These are phyloP conservation scores for Hybos culiciformis DNA, from an alignment of 2,888 invertebrate genomes.

Conservation along the genomic window DNA sequence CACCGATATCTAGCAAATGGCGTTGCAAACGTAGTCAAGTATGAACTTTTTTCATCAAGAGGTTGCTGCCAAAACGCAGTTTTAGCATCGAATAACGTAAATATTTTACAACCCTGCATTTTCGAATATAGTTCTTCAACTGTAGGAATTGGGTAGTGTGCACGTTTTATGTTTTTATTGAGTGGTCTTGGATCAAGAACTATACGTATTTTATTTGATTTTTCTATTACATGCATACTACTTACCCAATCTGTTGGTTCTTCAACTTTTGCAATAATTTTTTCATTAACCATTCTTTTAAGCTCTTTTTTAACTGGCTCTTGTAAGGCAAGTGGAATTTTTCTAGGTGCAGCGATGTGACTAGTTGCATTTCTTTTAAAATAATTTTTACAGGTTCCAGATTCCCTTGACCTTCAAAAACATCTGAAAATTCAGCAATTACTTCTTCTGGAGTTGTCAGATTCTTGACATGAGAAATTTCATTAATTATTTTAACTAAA, in stretches of 20 bases:
- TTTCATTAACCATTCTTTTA: background rate
- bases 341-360: background rate
- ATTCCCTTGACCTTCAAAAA: background rate
- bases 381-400: background rate
- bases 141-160: conserved; percentile 8
- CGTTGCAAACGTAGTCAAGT: conserved; percentile 19
- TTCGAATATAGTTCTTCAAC: conserved; percentile 7
- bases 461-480: too few species aligned
- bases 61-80: conserved; percentile 14
- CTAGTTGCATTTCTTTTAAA: background rate
- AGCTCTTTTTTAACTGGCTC: background rate
- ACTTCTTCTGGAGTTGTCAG: background rate
- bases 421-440: background rate
- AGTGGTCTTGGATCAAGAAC: conserved; percentile 6
- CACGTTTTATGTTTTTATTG: conserved; percentile 7
- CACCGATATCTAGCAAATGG: conserved; percentile 11
- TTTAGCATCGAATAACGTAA: conserved; percentile 12
- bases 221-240: conserved; percentile 7
- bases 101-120: conserved; percentile 8
- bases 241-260: too few species aligned
- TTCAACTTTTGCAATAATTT: conserved; percentile 4
- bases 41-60: conserved; percentile 22
- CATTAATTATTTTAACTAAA: background rate
- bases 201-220: conserved; percentile 6
- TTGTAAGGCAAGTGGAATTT: background rate